Conservation (phyloP, 2,888 invertebrate species). For the Acanthoscelides obtectus region DNA sequence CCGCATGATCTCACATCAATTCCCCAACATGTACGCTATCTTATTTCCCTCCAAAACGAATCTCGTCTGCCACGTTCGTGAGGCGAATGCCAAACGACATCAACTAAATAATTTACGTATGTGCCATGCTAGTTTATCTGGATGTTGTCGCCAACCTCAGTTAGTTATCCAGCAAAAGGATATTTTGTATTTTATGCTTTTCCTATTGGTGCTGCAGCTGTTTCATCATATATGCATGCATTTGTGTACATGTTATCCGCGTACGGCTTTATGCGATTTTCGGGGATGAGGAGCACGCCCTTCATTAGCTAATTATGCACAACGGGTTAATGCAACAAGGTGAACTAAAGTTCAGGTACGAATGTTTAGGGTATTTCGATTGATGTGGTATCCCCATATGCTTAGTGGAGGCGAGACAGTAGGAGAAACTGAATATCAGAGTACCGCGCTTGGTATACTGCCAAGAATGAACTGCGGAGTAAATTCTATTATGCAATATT, state of each 20-base stretch:
- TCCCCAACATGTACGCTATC: neutral
- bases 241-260: neutral
- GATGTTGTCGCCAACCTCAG: neutral
- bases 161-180: neutral
- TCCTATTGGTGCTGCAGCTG: neutral
- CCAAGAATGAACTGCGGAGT: no score
- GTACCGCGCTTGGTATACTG: no score
- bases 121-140: neutral
- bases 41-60: neutral
- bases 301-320: no score
- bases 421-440: no score
- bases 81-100: neutral
- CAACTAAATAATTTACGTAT: neutral
- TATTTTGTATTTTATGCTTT: neutral
- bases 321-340: no score
- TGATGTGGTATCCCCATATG: no score
- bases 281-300: no score
- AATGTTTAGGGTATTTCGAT: no score
- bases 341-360: no score
- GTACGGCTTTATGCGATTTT: no score
- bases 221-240: neutral
- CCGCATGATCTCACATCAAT: neutral
- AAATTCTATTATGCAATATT: no score
- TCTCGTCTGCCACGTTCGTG: neutral
- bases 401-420: no score